A percentile compares a stretch with the other conserved stretches of the same genome.
Conservation (phyloP, 2,888 invertebrate genomes). For the Itoplectis maculator region DNA sequence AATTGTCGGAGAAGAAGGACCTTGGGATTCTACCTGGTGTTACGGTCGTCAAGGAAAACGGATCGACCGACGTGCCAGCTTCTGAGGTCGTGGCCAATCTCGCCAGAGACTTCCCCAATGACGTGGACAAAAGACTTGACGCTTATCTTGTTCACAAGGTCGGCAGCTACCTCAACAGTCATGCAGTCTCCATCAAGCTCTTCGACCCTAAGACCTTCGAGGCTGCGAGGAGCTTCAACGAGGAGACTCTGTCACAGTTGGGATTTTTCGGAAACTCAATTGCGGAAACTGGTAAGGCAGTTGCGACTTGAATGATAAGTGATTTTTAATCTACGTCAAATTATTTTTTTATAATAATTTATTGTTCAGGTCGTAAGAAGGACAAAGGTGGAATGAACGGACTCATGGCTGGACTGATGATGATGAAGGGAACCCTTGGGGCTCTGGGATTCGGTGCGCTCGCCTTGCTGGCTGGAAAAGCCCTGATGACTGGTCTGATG, state of each 20-base stretch:
- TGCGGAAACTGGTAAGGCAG: constrained; percentile 85
- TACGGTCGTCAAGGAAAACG: constrained; percentile 89
- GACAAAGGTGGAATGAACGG: constrained; percentile 83
- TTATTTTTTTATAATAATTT: neutral
- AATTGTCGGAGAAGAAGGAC: constrained; percentile 89
- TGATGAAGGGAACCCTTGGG: constrained; percentile 90
- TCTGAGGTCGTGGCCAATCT: constrained; percentile 91
- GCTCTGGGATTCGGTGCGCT: constrained; percentile 91
- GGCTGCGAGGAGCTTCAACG: constrained; percentile 85
- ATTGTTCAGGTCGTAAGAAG: constrained; percentile 80
- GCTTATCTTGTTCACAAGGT: constrained; percentile 90
- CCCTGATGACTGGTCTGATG: constrained; percentile 92
- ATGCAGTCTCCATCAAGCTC: constrained; percentile 90
- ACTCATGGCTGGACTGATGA: constrained; percentile 85
- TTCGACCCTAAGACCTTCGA: constrained; percentile 88
- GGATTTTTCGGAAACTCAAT: constrained; percentile 75
- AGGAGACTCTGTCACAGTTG: constrained; percentile 77
- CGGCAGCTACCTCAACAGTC: constrained; percentile 90
- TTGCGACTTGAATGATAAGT: neutral
- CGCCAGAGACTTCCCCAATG: constrained; percentile 91
- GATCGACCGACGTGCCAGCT: constrained; percentile 85
- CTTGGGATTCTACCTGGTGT: constrained; percentile 90
- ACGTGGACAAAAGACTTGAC: constrained; percentile 91
- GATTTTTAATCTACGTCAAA: neutral
- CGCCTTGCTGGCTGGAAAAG: constrained; percentile 93